Conservation (phyloP, 2,888 invertebrate species). For the Gymnocheta viridis region DNA sequence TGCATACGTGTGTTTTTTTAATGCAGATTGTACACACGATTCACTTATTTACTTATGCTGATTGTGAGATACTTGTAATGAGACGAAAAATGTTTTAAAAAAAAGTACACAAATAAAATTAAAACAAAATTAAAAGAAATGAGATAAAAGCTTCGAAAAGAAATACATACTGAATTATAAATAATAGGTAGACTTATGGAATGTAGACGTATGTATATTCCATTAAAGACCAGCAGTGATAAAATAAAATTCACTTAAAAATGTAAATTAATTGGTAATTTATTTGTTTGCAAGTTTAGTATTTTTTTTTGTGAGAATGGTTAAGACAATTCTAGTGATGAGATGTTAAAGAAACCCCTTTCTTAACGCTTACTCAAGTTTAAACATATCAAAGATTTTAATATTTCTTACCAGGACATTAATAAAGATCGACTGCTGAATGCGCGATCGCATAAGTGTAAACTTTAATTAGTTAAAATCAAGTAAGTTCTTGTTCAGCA, state of each 20-base stretch:
- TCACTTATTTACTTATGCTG: conserved; percentile 43
- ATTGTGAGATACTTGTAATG: conserved; percentile 31
- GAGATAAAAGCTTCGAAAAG: conserved; percentile 11
- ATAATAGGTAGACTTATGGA: neutral
- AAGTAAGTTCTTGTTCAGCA: too few relatives aligned
- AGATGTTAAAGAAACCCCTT: too few relatives aligned
- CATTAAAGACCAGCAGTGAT: neutral
- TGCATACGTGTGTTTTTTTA: neutral
- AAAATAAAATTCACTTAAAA: too few relatives aligned
- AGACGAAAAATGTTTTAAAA: conserved; percentile 8
- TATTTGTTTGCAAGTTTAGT: too few relatives aligned
- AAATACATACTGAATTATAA: conserved; percentile 26
- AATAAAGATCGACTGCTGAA: too few relatives aligned
- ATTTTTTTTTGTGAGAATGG: too few relatives aligned
- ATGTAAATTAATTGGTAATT: neutral
- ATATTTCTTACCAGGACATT: too few relatives aligned
- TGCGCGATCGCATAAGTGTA: too few relatives aligned
- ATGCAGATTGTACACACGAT: conserved; percentile 7
- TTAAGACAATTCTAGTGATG: too few relatives aligned
- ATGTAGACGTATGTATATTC: neutral
- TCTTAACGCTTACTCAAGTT: too few relatives aligned
- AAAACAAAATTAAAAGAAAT: conserved; percentile 32
- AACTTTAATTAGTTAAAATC: too few relatives aligned
- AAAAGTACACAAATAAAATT: neutral
- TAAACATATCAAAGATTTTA: too few relatives aligned